These are phyloP conservation scores for Charaxes varanes DNA, from an alignment of 1,140 invertebrate genomes.

Conservation along the genomic window DNA sequence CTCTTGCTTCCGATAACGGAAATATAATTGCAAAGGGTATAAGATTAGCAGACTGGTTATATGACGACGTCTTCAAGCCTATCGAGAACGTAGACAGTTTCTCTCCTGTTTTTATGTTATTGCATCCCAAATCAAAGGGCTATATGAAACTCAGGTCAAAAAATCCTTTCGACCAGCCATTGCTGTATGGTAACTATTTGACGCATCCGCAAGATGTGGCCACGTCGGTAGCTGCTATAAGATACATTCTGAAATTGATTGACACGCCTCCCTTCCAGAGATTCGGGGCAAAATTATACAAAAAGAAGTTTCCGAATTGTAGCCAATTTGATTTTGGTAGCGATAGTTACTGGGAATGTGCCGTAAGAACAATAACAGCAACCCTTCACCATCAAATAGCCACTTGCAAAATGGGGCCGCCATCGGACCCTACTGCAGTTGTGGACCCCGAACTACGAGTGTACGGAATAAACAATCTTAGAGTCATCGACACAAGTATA, in stretches of 20 bases:
- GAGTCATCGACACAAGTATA: slow-evolving; percentile 85
- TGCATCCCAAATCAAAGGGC: slow-evolving; percentile 85
- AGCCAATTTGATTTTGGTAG: slow-evolving; percentile 67
- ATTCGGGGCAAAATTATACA: slow-evolving; percentile 75
- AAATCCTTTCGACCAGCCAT: slow-evolving; percentile 84
- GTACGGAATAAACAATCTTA: slow-evolving; percentile 79
- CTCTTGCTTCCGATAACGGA: slow-evolving; percentile 79
- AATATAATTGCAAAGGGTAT: slow-evolving; percentile 73
- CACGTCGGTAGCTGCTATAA: slow-evolving; percentile 80
- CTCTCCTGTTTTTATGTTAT: slow-evolving; percentile 80
- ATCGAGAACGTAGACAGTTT: slow-evolving; percentile 78
- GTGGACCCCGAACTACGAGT: slow-evolving; percentile 83
- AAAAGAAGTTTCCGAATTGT: slow-evolving; percentile 77
- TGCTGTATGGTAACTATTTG: slow-evolving; percentile 85
- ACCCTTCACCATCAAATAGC: slow-evolving; percentile 83
- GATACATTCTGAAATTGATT: slow-evolving; percentile 76
- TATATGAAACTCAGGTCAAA: slow-evolving; percentile 78
- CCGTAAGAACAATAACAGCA: slow-evolving; percentile 76
- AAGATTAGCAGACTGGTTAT: slow-evolving; percentile 75
- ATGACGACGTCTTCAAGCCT: slow-evolving; percentile 74
- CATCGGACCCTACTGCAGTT: slow-evolving; percentile 79
- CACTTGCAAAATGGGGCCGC: slow-evolving; percentile 86
- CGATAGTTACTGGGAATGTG: slow-evolving; percentile 85
- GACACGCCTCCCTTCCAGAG: slow-evolving; percentile 77
- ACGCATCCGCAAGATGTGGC: slow-evolving; percentile 78